Conservation (phyloP, 2,888 invertebrate genomes). For the Strigamia transsilvanica region DNA sequence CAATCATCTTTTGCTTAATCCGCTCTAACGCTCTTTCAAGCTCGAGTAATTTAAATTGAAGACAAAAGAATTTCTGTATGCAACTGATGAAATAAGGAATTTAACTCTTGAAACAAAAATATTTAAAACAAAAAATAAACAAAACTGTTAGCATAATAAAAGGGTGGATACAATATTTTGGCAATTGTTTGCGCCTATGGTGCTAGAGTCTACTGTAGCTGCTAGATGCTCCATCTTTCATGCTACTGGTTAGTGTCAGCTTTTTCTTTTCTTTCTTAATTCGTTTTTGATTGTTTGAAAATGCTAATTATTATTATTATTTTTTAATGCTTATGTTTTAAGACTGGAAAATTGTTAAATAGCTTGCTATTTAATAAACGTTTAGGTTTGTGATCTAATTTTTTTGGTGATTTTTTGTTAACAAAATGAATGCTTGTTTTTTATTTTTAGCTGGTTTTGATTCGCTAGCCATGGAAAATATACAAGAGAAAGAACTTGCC, state of each 20-base stretch:
- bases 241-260: constrained; percentile 9
- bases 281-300: neutral
- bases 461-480: no score
- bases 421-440: constrained; percentile 11
- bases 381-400: neutral
- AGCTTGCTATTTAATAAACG: constrained; percentile 9
- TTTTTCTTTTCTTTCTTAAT: neutral
- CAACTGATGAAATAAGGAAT: constrained; percentile 1
- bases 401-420: neutral
- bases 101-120: neutral
- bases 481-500: no score
- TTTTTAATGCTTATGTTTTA: neutral
- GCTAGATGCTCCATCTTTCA: neutral
- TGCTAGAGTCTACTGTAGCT: no score
- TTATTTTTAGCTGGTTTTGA: no score
- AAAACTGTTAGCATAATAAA: constrained; percentile 28
- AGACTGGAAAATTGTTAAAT: neutral
- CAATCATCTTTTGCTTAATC: constrained; percentile 39
- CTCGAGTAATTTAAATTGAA: constrained; percentile 19
- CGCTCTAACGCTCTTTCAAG: neutral
- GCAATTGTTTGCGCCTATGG: constrained; percentile 17
- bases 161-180: constrained; percentile 32
- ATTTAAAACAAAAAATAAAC: neutral
- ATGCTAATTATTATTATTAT: neutral
- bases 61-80: constrained; percentile 18